These are phyloP conservation scores for Tenebrosternarchus preto DNA, from an alignment of 2,113 vertebrate genomes.

Conservation along the genomic window DNA sequence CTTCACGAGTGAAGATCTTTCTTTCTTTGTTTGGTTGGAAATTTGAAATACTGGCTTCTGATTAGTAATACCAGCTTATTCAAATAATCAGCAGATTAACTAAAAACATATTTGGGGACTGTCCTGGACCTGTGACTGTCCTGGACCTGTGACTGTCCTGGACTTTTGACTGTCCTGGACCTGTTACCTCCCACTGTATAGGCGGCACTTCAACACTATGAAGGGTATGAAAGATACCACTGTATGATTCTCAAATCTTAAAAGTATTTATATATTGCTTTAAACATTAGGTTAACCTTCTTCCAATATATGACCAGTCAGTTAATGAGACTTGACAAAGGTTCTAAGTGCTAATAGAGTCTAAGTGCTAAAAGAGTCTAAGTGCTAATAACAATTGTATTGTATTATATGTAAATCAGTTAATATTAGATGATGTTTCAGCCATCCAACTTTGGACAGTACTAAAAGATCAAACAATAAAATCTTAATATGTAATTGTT, in stretches of 20 bases:
- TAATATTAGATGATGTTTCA: no score
- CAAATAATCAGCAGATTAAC: not conserved
- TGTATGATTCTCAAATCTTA: not conserved
- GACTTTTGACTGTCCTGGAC: no score
- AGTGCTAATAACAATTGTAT: not conserved
- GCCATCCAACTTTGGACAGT: not conserved
- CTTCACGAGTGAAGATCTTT: not conserved
- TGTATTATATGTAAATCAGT: no score
- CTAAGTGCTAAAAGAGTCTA: not conserved
- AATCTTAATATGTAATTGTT: slow-evolving; percentile 33
- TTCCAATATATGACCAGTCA: not conserved
- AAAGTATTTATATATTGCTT: not conserved
- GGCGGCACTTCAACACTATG: not conserved
- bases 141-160: no score
- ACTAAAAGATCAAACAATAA: slow-evolving; percentile 6
- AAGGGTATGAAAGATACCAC: not conserved
- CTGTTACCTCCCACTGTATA: not conserved
- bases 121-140: no score
- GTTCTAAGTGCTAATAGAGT: no score
- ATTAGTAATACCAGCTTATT: not conserved
- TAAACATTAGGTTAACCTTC: not conserved
- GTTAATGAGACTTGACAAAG: not conserved
- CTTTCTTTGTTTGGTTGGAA: not conserved
- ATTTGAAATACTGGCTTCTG: slow-evolving; percentile 6
- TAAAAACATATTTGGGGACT: no score